Percentiles rank a stretch among this genome's conserved stretches.
Conservation (phyloP, 2,797 vertebrate species). For the Lagodon rhomboides region DNA sequence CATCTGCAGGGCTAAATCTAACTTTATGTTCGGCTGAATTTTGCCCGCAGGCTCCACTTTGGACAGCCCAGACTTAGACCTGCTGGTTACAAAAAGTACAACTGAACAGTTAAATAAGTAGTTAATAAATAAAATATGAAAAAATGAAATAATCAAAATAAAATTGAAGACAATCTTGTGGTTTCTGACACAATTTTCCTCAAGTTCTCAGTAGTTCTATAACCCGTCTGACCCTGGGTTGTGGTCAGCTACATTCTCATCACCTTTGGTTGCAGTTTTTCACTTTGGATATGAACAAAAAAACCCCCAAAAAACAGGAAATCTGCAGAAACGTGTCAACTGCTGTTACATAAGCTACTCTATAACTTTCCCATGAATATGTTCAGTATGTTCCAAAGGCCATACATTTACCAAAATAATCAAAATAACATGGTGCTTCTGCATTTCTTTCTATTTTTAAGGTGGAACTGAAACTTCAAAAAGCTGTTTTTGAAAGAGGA, state of each 20-base stretch:
- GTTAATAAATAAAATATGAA: background rate
- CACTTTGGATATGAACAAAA: background rate
- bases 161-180: background rate
- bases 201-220: background rate
- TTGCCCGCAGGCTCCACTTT: too few species aligned
- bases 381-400: background rate
- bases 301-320: background rate
- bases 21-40: too few species aligned
- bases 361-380: background rate
- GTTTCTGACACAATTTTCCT: background rate
- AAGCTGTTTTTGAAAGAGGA: too few species aligned
- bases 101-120: background rate
- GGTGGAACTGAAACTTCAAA: too few species aligned
- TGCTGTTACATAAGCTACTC: conserved; percentile 1
- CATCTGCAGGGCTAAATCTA: too few species aligned
- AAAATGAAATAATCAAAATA: background rate
- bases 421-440: background rate
- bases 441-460: background rate
- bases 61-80: background rate
- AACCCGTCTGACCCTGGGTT: background rate
- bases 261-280: background rate
- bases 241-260: background rate
- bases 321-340: background rate
- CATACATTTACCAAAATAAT: background rate
- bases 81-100: background rate